These are phyloP conservation scores for Neolamprologus hecqui DNA, from an alignment of 2,113 vertebrate genomes.

Conservation along the genomic window DNA sequence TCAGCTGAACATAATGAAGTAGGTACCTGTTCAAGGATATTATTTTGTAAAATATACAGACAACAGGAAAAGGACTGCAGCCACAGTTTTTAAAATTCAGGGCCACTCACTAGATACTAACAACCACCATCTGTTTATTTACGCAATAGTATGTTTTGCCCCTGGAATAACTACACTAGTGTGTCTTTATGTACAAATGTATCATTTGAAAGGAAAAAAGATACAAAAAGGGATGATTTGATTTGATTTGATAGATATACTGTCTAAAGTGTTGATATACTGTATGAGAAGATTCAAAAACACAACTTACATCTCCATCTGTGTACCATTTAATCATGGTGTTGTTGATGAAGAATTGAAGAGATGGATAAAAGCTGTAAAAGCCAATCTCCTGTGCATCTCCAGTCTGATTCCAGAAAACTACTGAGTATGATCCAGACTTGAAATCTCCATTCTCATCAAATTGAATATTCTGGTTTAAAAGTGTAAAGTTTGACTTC, in stretches of 20 bases:
- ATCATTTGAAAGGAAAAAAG: background rate
- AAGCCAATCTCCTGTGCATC: slow-evolving; percentile 60
- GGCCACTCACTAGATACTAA: accelerated
- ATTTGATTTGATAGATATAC: accelerated
- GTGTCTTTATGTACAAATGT: background rate
- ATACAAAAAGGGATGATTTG: background rate
- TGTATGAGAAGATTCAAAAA: background rate
- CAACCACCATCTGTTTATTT: background rate
- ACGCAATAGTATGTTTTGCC: accelerated
- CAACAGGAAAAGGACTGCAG: background rate
- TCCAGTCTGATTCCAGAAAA: slow-evolving; percentile 72
- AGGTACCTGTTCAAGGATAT: slow-evolving; percentile 11
- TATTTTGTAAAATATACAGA: background rate
- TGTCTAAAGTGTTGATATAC: background rate
- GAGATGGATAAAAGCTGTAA: slow-evolving; percentile 41
- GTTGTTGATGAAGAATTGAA: slow-evolving; percentile 53
- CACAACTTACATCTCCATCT: slow-evolving; percentile 25
- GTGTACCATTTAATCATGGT: slow-evolving; percentile 67
- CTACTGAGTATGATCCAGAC: slow-evolving; percentile 60
- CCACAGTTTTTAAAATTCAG: background rate
- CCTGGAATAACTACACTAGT: background rate
- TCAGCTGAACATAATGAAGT: slow-evolving; percentile 24
- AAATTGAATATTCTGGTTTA: slow-evolving; percentile 66
- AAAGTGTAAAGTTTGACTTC: slow-evolving; percentile 75
- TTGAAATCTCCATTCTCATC: slow-evolving; percentile 63